These are phyloP conservation scores for Chelonia mydas DNA, from an alignment of 2,797 vertebrate species.

Conservation along the genomic window DNA sequence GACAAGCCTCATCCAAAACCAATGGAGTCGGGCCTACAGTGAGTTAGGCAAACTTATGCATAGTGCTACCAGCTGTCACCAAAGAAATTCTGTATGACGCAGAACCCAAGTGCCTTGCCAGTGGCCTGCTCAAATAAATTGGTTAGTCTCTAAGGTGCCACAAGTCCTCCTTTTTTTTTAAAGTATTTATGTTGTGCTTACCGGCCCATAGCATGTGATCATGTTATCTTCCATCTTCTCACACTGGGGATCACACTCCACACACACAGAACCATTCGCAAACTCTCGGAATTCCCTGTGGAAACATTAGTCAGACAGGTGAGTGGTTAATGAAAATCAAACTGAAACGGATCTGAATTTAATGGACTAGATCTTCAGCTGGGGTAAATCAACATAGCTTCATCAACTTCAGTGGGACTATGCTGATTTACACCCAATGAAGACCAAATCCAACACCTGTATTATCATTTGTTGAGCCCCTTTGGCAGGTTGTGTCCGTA, in stretches of 20 bases:
- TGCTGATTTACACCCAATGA: background rate
- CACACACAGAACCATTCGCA: conserved; percentile 90
- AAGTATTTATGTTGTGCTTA: conserved; percentile 75
- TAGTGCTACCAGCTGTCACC: background rate
- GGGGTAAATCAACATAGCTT: background rate
- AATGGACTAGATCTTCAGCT: background rate
- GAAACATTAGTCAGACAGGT: conserved; percentile 56
- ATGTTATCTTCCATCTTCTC: conserved; percentile 91
- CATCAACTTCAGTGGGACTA: background rate
- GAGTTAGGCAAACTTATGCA: background rate
- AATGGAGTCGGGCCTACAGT: background rate
- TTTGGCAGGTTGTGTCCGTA: conserved; percentile 20
- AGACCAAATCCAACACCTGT: background rate
- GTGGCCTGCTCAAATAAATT: background rate
- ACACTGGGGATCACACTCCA: conserved; percentile 96
- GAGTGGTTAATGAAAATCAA: conserved; percentile 51
- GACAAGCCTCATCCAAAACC: background rate
- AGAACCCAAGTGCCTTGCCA: background rate
- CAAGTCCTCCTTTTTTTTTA: too few relatives aligned
- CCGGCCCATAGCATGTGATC: conserved; percentile 91
- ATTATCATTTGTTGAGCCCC: conserved; percentile 43
- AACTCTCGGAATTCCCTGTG: conserved; percentile 93
- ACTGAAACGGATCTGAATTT: background rate
- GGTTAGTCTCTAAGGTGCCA: too few relatives aligned
- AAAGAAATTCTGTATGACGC: background rate